Base-by-base conservation (phyloP, 2,888 invertebrate genomes). In the Cataglyphis cursor region DNA sequence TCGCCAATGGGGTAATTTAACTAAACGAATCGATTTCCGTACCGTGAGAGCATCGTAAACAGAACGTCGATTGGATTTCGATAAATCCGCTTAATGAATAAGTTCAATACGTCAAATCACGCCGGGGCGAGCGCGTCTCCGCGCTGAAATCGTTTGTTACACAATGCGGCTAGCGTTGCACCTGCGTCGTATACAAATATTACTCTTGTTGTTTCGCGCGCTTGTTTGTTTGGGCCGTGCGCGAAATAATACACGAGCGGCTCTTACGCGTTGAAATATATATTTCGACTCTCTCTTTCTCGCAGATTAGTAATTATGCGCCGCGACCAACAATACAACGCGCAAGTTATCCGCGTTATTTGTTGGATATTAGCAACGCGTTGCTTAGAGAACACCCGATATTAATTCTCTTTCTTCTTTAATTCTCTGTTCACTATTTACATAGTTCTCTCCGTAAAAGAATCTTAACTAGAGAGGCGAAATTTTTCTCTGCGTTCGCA, bases 31-130 rank as follows among this genome's bases (percentile, higher is more conserved):
- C 87, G 84, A 88, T 88, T 82, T 74, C 83, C 68, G 54, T 66
- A 70, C 80, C 65, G 61, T 68, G 48, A 66, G 59, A 80, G 62
- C 83, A 31, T 54, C 74, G 87, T 84, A 87, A 89, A 89, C 82
- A 85, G 83, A 74, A 62, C 64, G 83, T 72, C 86, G 87, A 89
- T 89, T 84, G 82, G 85, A 81, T 88, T 81, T 74, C 89, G 84
- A 89, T 89, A 88, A 89, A 89, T 89, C 81, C 75, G 48, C 81
- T 44, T 85, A 85, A 86, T 84, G 86, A 89, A 89, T 88, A 88
- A 88, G 85, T 87, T 81, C 83, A 75, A 86, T 88, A 87, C 87
- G 88, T 89, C 89, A 89, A 84, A 66, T 66, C 61, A 41, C 61
- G 24, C 62, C 68, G 48, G 35, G 35, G 6, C 0, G 35, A 35